Percentiles rank a stretch among this genome's conserved stretches.
Conservation (phyloP, 1,140 invertebrate species). For the fruit fly (Drosophila melanogaster) region DNA sequence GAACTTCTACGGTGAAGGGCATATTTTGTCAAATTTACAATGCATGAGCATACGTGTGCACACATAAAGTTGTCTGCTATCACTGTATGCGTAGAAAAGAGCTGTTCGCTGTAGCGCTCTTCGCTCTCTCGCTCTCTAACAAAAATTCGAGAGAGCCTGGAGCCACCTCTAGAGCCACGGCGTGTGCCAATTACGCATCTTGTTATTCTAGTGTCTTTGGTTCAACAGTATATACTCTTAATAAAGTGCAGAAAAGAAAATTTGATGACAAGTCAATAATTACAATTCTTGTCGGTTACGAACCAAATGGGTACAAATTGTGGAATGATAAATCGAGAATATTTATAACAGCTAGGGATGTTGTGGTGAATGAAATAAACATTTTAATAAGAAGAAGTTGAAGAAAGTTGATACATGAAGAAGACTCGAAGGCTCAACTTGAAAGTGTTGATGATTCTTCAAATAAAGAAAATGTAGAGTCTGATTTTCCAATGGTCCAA, state of each 20-base stretch:
- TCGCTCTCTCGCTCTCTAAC: too few relatives aligned
- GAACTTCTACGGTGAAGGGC: too few relatives aligned
- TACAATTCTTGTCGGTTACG: background rate
- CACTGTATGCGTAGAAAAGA: too few relatives aligned
- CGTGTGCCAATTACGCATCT: too few relatives aligned
- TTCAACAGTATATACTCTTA: slow-evolving; percentile 1
- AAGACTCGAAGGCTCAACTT: slow-evolving; percentile 22
- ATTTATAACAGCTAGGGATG: slow-evolving; percentile 84
- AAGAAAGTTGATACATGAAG: slow-evolving; percentile 49
- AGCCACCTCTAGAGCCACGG: too few relatives aligned
- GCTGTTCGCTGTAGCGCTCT: too few relatives aligned
- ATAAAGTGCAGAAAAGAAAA: background rate
- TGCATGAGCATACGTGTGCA: too few relatives aligned
- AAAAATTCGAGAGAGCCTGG: too few relatives aligned
- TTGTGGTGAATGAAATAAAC: slow-evolving; percentile 42
- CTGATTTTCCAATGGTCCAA: slow-evolving; percentile 15
- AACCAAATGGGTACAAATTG: slow-evolving; percentile 13
- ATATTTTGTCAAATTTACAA: too few relatives aligned
- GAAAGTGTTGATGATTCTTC: slow-evolving; percentile 18
- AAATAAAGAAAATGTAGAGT: slow-evolving; percentile 27
- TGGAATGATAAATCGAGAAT: slow-evolving; percentile 52
- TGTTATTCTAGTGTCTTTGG: too few relatives aligned
- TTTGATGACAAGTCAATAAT: slow-evolving; percentile 5
- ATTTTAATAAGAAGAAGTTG: too few relatives aligned
- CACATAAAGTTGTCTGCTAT: too few relatives aligned